Evolutionary conservation across 1,140 invertebrate genomes (phyloP).

Genomic region (Drosophila funebris): DNA sequence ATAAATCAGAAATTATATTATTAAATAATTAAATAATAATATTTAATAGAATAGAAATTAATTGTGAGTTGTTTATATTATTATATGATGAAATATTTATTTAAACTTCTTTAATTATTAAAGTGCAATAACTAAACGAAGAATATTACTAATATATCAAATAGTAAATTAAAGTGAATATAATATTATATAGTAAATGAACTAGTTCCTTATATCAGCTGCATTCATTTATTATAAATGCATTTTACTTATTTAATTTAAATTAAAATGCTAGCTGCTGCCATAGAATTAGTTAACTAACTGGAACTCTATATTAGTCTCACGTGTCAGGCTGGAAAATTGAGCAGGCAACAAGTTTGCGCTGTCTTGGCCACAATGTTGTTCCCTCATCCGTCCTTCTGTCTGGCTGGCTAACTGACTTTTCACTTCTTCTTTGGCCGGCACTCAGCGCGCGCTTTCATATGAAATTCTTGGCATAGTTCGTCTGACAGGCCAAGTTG

Average conservation of each 20-base stretch:
- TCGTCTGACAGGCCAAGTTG: constrained; percentile 60
- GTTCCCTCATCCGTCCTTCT: neutral
- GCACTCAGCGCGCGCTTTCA: constrained; percentile 39
- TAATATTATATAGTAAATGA: neutral
- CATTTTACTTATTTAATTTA: neutral
- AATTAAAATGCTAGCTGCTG: constrained; percentile 12
- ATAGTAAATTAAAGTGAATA: neutral
- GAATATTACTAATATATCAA: no score
- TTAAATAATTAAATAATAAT: no score
- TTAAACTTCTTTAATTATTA: no score
- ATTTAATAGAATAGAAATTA: no score
- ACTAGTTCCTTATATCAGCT: neutral
- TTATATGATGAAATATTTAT: no score
- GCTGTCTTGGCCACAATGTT: neutral
- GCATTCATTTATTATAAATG: neutral
- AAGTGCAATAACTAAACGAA: no score
- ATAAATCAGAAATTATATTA: no score
- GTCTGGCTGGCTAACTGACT: constrained; percentile 24
- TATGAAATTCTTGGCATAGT: constrained; percentile 77
- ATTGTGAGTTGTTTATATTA: no score
- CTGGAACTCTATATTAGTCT: constrained; percentile 40
- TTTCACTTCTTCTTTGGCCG: constrained; percentile 29
- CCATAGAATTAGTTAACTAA: constrained; percentile 24
- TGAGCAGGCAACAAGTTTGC: constrained; percentile 38
- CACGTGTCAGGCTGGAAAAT: constrained; percentile 39